Evolutionary conservation across 2,113 vertebrate species (phyloP).

Genomic region (Psittacara wagleri): DNA sequence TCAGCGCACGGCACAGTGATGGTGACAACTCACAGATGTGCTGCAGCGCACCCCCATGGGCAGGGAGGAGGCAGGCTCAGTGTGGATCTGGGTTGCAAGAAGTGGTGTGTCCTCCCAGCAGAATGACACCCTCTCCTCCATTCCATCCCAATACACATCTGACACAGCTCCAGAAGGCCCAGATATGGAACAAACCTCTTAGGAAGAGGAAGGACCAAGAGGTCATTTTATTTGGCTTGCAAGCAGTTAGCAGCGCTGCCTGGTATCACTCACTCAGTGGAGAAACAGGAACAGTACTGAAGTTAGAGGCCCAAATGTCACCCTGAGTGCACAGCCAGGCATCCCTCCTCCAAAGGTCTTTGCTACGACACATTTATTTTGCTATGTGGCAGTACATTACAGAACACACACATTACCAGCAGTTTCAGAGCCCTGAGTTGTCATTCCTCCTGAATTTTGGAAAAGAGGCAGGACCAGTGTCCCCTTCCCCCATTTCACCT

Average conservation of each 20-base stretch:
- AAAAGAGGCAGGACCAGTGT: not conserved
- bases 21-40: not conserved
- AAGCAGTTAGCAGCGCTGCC: not conserved
- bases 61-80: not conserved
- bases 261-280: not conserved
- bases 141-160: not conserved
- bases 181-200: not conserved
- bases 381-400: not conserved
- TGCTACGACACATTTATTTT: constrained; percentile 43
- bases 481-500: not conserved
- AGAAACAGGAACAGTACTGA: not conserved
- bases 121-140: not conserved
- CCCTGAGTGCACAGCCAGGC: not conserved
- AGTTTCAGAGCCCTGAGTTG: constrained; percentile 14
- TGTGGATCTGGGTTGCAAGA: not conserved
- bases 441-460: not conserved
- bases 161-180: not conserved
- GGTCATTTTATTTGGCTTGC: not conserved
- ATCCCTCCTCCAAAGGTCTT: not conserved
- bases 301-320: not conserved
- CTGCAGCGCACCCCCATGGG: not conserved
- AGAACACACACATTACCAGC: constrained; percentile 1
- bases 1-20: accelerated
- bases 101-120: not conserved
- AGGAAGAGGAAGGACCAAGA: not conserved